Percentiles rank a stretch among this genome's conserved stretches.
Conservation (phyloP, 2,797 vertebrate species). For the Chloroceryle inda region DNA sequence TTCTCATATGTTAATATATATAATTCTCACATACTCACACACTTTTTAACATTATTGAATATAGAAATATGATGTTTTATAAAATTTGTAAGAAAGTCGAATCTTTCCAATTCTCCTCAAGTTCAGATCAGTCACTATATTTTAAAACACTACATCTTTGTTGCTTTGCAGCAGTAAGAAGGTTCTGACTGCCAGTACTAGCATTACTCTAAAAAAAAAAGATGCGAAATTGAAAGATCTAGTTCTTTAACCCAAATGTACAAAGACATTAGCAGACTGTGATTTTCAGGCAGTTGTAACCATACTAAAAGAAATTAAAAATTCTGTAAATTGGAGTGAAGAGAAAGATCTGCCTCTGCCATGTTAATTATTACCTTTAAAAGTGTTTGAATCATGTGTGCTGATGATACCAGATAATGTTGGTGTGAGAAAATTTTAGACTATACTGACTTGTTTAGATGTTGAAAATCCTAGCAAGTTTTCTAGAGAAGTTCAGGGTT, state of each 20-base stretch:
- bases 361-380: neutral
- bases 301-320: neutral
- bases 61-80: neutral
- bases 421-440: neutral
- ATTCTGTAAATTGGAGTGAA: neutral
- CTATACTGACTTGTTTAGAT: neutral
- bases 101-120: neutral
- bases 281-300: neutral
- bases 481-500: neutral
- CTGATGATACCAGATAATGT: neutral
- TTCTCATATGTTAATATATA: no score
- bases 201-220: neutral
- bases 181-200: neutral
- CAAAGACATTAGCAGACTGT: neutral
- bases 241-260: neutral
- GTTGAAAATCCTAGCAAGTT: neutral
- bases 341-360: neutral
- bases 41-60: neutral
- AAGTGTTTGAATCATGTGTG: neutral
- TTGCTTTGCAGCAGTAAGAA: neutral
- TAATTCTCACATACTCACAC: neutral
- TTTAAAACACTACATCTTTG: neutral
- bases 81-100: neutral
- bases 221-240: neutral
- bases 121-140: neutral